Percentiles rank a stretch among this genome's conserved stretches.
These are phyloP conservation scores for human DNA, from an alignment of 2,113 vertebrate species.

Conservation along the genomic window GRCh38 chr17:59083501-59084000, in stretches of 20 bases:
- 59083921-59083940: not conserved
- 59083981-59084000: slow-evolving; percentile 78
- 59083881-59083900: slow-evolving; percentile 28
- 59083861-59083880: not conserved
- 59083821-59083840: not conserved
- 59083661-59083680: slow-evolving; percentile 44
- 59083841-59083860: not conserved
- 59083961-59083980: slow-evolving; percentile 25
- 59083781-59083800: slow-evolving; percentile 11
- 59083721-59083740: not conserved
- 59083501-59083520: slow-evolving; percentile 16
- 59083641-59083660: not conserved
- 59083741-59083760: not conserved
- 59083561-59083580: not conserved
- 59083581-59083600: not conserved
- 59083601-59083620: not conserved
- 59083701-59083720: not conserved
- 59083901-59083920: slow-evolving; percentile 13
- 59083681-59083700: not conserved
- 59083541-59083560: not conserved
- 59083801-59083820: not conserved
- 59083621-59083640: not conserved
- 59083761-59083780: not conserved
- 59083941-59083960: slow-evolving; percentile 13
- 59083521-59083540: not conserved